Conservation (phyloP, 2,888 invertebrate species). For the Buathra laborator region DNA sequence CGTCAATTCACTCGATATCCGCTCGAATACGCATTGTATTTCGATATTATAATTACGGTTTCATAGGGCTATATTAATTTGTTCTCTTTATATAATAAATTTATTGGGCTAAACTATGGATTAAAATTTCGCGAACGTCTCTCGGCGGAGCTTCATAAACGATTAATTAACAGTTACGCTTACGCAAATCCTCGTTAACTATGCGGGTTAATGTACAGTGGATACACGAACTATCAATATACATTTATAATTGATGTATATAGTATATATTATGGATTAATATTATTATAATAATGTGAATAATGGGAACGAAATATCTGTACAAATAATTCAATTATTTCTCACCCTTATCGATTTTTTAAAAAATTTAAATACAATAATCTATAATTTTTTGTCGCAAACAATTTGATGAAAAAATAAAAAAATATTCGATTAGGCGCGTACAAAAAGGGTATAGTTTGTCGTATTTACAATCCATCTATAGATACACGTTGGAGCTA, state of each 20-base stretch:
- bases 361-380: neutral
- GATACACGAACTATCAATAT: slow-evolving; percentile 6
- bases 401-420: slow-evolving; percentile 22
- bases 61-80: neutral
- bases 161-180: slow-evolving; percentile 15
- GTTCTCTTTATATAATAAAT: slow-evolving; percentile 8
- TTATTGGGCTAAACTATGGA: neutral
- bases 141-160: slow-evolving; percentile 8
- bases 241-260: slow-evolving; percentile 19
- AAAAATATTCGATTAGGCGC: slow-evolving; percentile 15
- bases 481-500: neutral
- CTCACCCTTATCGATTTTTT: neutral
- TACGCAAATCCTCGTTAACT: slow-evolving; percentile 16
- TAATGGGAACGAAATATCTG: neutral
- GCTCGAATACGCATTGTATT: neutral
- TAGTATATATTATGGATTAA: neutral
- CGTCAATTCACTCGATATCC: neutral
- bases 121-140: slow-evolving; percentile 23
- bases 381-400: neutral
- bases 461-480: slow-evolving; percentile 47
- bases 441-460: neutral
- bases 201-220: slow-evolving; percentile 40
- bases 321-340: neutral
- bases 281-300: neutral
- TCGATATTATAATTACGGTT: neutral